Base-by-base conservation (phyloP, 2,888 invertebrate species). In the Cantharis rufa region DNA sequence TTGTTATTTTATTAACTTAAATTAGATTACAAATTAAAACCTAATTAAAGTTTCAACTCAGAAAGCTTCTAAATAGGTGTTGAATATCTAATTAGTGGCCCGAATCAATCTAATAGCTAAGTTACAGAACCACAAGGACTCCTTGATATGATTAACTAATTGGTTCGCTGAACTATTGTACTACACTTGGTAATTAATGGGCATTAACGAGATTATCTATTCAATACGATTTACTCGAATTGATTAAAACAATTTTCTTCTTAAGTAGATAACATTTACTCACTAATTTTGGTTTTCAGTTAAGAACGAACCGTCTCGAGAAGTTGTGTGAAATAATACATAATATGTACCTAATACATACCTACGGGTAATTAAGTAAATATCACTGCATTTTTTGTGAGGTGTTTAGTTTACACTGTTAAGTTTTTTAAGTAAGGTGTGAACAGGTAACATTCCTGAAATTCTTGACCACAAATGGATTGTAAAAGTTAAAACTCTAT, bases 381-480 rank as follows among this genome's bases (percentile, higher is more conserved):
- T 48, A 48, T 48, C 48, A 48, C 48, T n/a, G 48, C n/a, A 48
- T 48, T 9, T 48, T 48, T 48, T 48, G n/a, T n/a, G 48, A 48
- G 48, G n/a, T n/a, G 1, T 48, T n/a, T 7, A 48, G 48, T 48
- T 48, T 48, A 7, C 48, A n/a, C 48, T 48, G 32, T 32, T 11
- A 4, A 32, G 32, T 13, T 32, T 32, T 24, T 32, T 32, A 48
- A 48, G n/a, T 48, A 48, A 84, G 84, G 85, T 84, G 84, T 84
- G 83, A 83, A 84, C 83, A 82, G 83, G 83, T 84, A 81, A 82
- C 86, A 86, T 86, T 86, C 86, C 80, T 81, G 32, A 78, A 82
- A 86, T 86, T 85, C 86, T 85, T 78, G 77, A 70, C 78, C 84
- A 84, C 24, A 66, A n/a, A 66, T 13, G 64, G 64, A 66, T 21